These are phyloP conservation scores for Microtus pennsylvanicus DNA, from an alignment of 2,113 vertebrate genomes.

Conservation along the genomic window DNA sequence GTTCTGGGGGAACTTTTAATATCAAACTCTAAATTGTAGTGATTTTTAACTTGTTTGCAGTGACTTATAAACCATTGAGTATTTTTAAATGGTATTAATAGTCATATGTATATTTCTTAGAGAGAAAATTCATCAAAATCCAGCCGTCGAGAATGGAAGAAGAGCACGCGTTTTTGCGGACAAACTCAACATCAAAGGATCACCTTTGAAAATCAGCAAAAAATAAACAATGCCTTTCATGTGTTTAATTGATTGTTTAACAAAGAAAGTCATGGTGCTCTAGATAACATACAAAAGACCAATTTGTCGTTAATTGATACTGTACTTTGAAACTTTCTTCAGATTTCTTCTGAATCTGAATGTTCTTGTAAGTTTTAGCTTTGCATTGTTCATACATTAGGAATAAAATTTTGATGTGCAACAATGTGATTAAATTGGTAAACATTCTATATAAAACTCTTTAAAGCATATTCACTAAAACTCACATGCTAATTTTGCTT, in stretches of 20 bases:
- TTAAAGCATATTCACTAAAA: slow-evolving; percentile 13
- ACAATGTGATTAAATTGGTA: slow-evolving; percentile 63
- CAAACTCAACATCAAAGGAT: slow-evolving; percentile 85
- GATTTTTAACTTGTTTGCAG: background rate
- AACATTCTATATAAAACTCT: slow-evolving; percentile 79
- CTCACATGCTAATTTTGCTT: slow-evolving; percentile 19
- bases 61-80: background rate
- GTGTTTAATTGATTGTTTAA: slow-evolving; percentile 65
- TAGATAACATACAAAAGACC: slow-evolving; percentile 82
- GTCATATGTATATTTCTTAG: slow-evolving; percentile 81
- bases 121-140: slow-evolving; percentile 81
- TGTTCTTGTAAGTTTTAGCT: slow-evolving; percentile 54
- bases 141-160: slow-evolving; percentile 69
- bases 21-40: slow-evolving; percentile 45
- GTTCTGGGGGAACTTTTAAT: background rate
- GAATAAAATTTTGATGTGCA: slow-evolving; percentile 68
- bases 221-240: slow-evolving; percentile 78
- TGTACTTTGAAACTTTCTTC: slow-evolving; percentile 66
- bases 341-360: slow-evolving; percentile 13
- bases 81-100: slow-evolving; percentile 53
- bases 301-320: slow-evolving; percentile 78
- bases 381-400: slow-evolving; percentile 27
- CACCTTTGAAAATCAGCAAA: slow-evolving; percentile 85
- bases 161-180: slow-evolving; percentile 75
- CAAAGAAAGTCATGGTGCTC: slow-evolving; percentile 85